Base-by-base conservation (phyloP, 2,113 vertebrate species). In the Apodemus sylvaticus region DNA sequence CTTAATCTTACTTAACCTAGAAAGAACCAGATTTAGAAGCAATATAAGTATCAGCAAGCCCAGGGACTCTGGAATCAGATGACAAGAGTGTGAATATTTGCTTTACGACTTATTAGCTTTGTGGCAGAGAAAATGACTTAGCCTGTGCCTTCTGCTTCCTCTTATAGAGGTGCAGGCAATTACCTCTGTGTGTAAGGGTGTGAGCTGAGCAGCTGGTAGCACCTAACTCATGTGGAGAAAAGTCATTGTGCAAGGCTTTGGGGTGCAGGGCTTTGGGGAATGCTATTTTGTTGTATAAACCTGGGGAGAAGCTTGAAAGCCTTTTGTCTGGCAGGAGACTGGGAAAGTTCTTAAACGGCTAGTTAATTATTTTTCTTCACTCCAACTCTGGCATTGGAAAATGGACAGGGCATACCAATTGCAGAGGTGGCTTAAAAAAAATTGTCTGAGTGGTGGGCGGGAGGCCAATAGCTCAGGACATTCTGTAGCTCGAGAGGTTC, bases 291-390 rank as follows among this genome's bases (percentile, higher is more conserved):
- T n/a, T 39, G 55, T 31, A 7, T 58, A 17, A 45, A 45, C 16
- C 16, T 34, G 26, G 78, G 82, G 11, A 34, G 29, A 66, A 16
- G 8, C 42, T 8, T 34, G 19, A 45, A 71, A 71, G 39, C 9
- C 39, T 48, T 51, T 31, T 34, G 53, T 64, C 24, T 79, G 66
- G 31, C 4, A 73, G 31, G 22, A 19, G 31, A 39, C 20, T 17
- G 29, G 29, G 70, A 22, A 55, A 70, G 26, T 4, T 39, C 16
- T 77, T 36, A 26, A 78, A 26, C 24, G 53, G n/a, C 53, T 55
- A 77, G 58, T n/a, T 81, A 34, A 29, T 89, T 39, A 58, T 91
- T 94, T 94, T 86, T 91, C 95, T 89, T 70, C 12, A 81, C 14
- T 19, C 39, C 42, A 31, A 66, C 12, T 86, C 22, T 39, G 13